Evolutionary conservation across 2,888 invertebrate species (phyloP).

Genomic region (Parapristionchus giblindavisi): DNA sequence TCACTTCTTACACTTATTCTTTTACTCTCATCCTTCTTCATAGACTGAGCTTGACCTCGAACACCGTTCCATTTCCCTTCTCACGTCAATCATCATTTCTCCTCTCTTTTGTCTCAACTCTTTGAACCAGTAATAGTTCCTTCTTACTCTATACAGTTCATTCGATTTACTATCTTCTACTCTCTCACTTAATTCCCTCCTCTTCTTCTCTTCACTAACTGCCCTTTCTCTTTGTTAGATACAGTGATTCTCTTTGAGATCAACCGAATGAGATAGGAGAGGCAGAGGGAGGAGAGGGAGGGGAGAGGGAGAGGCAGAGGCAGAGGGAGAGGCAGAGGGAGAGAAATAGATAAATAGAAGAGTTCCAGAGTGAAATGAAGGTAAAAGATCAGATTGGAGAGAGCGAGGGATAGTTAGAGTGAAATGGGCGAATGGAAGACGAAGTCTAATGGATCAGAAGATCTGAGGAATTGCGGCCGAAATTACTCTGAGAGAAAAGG

Average conservation of each 20-base stretch:
- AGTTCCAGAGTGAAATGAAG: slow-evolving; percentile 27
- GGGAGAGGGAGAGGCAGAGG: slow-evolving; percentile 11
- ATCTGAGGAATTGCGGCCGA: slow-evolving; percentile 17
- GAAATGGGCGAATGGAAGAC: slow-evolving; percentile 5
- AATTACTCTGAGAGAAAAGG: slow-evolving; percentile 2
- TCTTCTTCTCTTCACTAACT: neutral
- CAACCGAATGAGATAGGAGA: slow-evolving; percentile 11
- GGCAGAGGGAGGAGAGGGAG: slow-evolving; percentile 9
- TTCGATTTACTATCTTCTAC: too few species aligned
- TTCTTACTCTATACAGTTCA: too few species aligned
- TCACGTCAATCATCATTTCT: too few species aligned
- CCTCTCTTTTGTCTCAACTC: too few species aligned
- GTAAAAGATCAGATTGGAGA: slow-evolving; percentile 5
- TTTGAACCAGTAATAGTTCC: too few species aligned
- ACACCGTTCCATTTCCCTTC: too few species aligned
- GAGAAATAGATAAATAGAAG: slow-evolving; percentile 29
- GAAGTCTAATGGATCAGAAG: neutral
- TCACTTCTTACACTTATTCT: too few species aligned
- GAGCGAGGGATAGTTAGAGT: slow-evolving; percentile 13
- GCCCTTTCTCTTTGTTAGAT: neutral
- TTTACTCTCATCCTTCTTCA: too few species aligned
- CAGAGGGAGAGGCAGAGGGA: slow-evolving; percentile 16
- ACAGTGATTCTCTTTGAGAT: neutral
- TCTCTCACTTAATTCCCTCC: neutral
- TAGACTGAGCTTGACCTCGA: too few species aligned